Base-by-base conservation (phyloP, 2,113 vertebrate species). In the Gadus chalcogrammus region DNA sequence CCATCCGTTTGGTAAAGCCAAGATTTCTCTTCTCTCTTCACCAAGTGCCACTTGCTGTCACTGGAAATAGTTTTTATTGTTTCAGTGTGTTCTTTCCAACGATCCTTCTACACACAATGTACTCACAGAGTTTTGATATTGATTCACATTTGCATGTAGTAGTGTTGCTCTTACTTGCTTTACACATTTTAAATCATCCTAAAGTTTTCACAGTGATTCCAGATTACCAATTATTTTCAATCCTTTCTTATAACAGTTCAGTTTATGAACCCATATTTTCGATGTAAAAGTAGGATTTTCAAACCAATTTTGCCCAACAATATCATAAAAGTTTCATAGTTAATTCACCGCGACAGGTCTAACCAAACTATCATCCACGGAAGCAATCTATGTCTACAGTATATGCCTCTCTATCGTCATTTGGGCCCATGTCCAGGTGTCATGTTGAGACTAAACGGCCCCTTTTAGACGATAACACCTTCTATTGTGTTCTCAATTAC, bases 1-100 rank as follows among this genome's bases (percentile, higher is more conserved):
- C 79, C 80, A 88, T 88, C 78, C 84, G 85, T 85, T 81, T 85
- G 86, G 82, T 79, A 89, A 91, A 91, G 88, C 86, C 76, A 86
- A 90, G 91, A 88, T 83, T 81, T 82, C 78, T n/a, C 76, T 70
- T 76, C 76, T 71, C 80, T 80, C 79, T 60, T 70, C 71, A 69
- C 79, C 62, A 80, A 88, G 88, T 81, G 76, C 82, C 75, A 81
- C 85, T 89, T 76, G 79, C 74, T 82, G 79, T 86, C 85, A 82
- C 76, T 75, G 76, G 85, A 86, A 80, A 69, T 78, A 78, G 90
- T 89, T 79, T 82, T 77, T 79, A 66, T 71, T 78, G 71, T 55
- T 11, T 55, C 16, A 12, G 12, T 55, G 12, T 55, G 12, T 55
- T 55, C 13, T 55, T 55, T 55, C 31, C 31, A 35, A 35, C 4